phyloP scores from a whole-genome alignment of 2,113 vertebrate genomes.

The Canis aureus region DNA sequence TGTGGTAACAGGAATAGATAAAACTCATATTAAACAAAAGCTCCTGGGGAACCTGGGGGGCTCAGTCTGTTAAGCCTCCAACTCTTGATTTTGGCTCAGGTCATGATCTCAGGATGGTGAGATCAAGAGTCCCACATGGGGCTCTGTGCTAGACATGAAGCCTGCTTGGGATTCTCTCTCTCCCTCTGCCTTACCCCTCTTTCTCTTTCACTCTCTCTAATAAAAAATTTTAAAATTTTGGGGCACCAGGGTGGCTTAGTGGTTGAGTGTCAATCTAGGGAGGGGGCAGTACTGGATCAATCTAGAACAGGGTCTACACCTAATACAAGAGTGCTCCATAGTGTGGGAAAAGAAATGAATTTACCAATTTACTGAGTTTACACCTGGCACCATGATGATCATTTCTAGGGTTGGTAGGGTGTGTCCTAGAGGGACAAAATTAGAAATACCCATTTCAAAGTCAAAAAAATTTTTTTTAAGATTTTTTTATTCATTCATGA shows the following conservation, averaged over 20 bases:
- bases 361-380: not conserved
- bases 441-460: not conserved
- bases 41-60: not conserved
- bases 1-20: not conserved
- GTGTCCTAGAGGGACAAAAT: not conserved
- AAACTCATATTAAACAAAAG: not conserved
- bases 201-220: no score
- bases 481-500: no score
- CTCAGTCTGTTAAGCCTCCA: not conserved
- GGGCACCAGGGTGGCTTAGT: no score
- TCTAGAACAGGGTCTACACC: not conserved
- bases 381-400: no score
- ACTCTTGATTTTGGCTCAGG: not conserved
- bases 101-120: not conserved
- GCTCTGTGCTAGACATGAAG: not conserved
- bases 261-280: no score
- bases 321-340: not conserved
- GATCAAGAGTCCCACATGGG: not conserved
- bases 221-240: no score
- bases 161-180: not conserved
- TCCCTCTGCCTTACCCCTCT: no score
- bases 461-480: not conserved
- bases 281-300: no score
- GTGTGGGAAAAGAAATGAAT: not conserved
- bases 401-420: not conserved